Evolutionary conservation across 2,888 invertebrate genomes (phyloP), one percentile per base, ranked within the genome.

Genomic region (Epirrhoe alternata): DNA sequence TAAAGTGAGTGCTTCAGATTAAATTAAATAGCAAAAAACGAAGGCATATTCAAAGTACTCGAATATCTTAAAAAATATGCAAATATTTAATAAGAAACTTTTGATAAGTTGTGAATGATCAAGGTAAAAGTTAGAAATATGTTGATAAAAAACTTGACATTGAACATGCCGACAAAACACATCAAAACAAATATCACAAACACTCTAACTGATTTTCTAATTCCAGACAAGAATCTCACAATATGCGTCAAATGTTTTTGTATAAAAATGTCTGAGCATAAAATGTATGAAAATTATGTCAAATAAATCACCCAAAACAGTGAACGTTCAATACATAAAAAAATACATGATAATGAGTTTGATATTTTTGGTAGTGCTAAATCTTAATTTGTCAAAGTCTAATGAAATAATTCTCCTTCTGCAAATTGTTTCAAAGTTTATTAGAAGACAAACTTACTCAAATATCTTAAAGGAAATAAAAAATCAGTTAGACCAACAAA

Each of bases 1-100:
- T 35, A 56, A 67, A 74, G 61, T 57, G 62, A 71, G 65, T 62
- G 73, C 70, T 60, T 65, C 7, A 35, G 54, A 64, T 73, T 74
- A 60, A 67, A 64, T 77, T 74, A 75, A 57, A 61, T 72, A 74
- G 64, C 68, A 64, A 70, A 69, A 68, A 64, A 52, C 38, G 68
- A 66, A 62, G 73, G 73, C 73, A 71, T 71, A 70, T 70, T 73
- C 66, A 54, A 68, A 62, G 8, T 50, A 58, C 17, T 33, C 17
- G 57, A 31, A 12, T 14, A 45, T 7, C 31, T 16, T 31, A 14
- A 24, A 16, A 33, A 47, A 33, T 31, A 42, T 24, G 10, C 14
- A 35, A 49, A n/a, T 1, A 12, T 47, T 17, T 7, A n/a, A 55
- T 1, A 10, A 12, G 24, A 49, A 50, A 50, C 10, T 33, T 35